A percentile compares a stretch with the other conserved stretches of the same genome.
Evolutionary conservation across 1,140 invertebrate species (phyloP).

Genomic region (Mesaphorura yosii): DNA sequence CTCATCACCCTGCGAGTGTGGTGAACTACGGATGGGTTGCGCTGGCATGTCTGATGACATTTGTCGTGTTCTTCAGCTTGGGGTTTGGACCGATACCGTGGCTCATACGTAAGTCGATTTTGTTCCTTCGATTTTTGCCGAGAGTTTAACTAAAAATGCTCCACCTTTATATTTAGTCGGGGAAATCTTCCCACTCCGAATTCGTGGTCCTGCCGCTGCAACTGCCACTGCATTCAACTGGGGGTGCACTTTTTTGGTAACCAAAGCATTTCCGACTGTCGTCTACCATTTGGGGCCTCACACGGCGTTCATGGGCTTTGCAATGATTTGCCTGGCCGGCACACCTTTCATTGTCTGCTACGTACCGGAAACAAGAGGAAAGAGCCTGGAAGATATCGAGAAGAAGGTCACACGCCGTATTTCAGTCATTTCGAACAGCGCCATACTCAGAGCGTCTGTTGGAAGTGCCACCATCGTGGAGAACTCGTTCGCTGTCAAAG

Average conservation of each 20-base stretch:
- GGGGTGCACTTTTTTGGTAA: slow-evolving; percentile 40
- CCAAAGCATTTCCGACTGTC: slow-evolving; percentile 40
- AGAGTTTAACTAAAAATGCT: too few species aligned
- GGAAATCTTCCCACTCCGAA: slow-evolving; percentile 35
- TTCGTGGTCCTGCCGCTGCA: slow-evolving; percentile 21
- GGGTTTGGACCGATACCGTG: slow-evolving; percentile 39
- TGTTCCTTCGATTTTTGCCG: too few species aligned
- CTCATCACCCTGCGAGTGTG: slow-evolving; percentile 12
- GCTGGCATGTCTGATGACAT: slow-evolving; percentile 67
- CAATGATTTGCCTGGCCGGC: slow-evolving; percentile 37
- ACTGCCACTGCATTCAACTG: slow-evolving; percentile 24
- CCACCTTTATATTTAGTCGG: slow-evolving; percentile 51
- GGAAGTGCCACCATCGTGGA: too few species aligned
- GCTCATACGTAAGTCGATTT: too few species aligned
- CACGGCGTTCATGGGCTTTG: slow-evolving; percentile 36
- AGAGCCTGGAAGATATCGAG: slow-evolving; percentile 48
- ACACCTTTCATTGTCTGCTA: slow-evolving; percentile 42
- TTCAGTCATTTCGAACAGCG: too few species aligned
- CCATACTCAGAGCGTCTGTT: too few species aligned
- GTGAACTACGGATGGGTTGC: slow-evolving; percentile 53
- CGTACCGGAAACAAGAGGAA: slow-evolving; percentile 49
- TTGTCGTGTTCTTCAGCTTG: slow-evolving; percentile 76
- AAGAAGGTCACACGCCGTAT: slow-evolving; percentile 13
- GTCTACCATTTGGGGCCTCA: slow-evolving; percentile 39
- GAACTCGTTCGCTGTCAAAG: neutral